A percentile compares a stretch with the other conserved stretches of the same genome.
These are phyloP conservation scores for Aldabrachelys gigantea DNA, from an alignment of 2,113 vertebrate genomes.

Conservation along the genomic window DNA sequence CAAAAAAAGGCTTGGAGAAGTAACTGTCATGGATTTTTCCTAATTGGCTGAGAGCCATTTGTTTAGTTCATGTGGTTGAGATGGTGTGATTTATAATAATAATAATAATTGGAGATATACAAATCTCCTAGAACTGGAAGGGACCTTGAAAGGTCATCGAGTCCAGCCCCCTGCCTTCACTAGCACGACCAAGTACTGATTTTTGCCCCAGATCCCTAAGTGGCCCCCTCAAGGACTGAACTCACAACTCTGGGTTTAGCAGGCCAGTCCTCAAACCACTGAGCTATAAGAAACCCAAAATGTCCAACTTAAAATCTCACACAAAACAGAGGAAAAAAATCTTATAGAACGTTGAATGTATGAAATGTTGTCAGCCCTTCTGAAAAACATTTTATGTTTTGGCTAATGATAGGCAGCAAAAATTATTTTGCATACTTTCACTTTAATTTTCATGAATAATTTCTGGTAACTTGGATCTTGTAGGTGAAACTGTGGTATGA, in stretches of 20 bases:
- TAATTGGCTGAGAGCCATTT: not conserved
- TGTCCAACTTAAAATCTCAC: not conserved
- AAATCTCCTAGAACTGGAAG: too few species aligned
- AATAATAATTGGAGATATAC: too few species aligned
- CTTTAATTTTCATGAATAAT: not conserved
- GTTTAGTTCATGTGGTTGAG: not conserved
- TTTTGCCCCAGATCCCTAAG: too few species aligned
- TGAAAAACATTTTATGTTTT: not conserved
- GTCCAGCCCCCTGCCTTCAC: too few species aligned
- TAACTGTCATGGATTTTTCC: not conserved
- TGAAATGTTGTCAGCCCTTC: not conserved
- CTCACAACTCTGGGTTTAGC: too few species aligned
- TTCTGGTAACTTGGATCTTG: constrained; percentile 34
- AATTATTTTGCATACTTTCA: not conserved
- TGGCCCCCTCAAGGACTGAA: too few species aligned
- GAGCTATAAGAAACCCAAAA: not conserved
- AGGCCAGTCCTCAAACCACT: too few species aligned
- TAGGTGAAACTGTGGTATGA: constrained; percentile 99
- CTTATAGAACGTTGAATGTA: not conserved
- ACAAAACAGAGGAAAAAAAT: not conserved
- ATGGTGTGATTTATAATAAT: not conserved
- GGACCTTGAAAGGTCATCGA: too few species aligned
- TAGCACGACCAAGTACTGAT: too few species aligned
- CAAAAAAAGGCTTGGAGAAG: not conserved
- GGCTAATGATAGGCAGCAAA: not conserved